Base-by-base conservation (phyloP, 2,797 vertebrate species). In the Lophotriccus pileatus region DNA sequence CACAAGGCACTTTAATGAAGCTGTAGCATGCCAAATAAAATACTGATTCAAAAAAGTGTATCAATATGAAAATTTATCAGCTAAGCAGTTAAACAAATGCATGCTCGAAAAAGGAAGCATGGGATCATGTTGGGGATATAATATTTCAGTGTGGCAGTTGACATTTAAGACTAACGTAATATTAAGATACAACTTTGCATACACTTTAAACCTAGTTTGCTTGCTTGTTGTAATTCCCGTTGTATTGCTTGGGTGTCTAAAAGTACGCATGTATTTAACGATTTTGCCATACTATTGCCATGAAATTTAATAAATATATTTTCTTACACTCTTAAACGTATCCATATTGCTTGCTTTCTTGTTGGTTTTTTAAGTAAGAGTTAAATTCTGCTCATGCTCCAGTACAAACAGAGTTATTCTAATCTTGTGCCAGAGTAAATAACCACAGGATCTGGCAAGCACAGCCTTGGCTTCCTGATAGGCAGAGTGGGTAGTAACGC, bases 241-340 rank as follows among this genome's bases (percentile, higher is more conserved):
- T 94, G 95, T 97, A 97, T 96, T 97, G 96, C 97, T 96, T 97
- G 95, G 47, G 49, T 97, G 95, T 98, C 97, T 97, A 94, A 97
- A 97, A 97, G 95, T 95, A 95, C 83, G 97, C 97, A 98, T 98
- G 98, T 98, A 93, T 98, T 98, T 97, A 98, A 97, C 97, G 95
- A 72, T 97, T 98, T 97, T 97, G 94, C 95, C 92, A 92, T 97
- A 96, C 94, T 97, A 97, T 96, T 98, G 97, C 97, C 94, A 97
- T 97, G 97, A 85, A 96, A 96, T 97, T 97, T 96, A 98, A 98
- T 98, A 98, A 98, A 98, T 98, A 98, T 98, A 98, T 98, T 98
- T 98, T 98, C 98, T 97, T 98, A 98, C 96, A 96, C 64, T 94
- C 85, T 91, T 95, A 96, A 0, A 90, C 73, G 84, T 94, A 92